phyloP scores from a whole-genome alignment of 2,113 vertebrate species.

The Ammodytes dubius region DNA sequence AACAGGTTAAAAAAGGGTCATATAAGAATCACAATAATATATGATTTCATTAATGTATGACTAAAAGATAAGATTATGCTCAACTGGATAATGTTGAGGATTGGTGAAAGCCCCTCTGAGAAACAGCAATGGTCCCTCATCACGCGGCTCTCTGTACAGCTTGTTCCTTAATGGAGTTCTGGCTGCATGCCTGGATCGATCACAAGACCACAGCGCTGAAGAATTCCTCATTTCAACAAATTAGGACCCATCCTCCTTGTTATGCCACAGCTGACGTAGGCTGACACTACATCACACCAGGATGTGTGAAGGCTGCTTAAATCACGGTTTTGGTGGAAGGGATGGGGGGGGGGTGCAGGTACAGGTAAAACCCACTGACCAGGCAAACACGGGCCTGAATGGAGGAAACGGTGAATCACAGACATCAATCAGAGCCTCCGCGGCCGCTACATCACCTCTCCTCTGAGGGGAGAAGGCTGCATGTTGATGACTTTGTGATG shows the following conservation, averaged over 20 bases:
- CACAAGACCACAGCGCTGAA: conserved; percentile 35
- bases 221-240: conserved; percentile 63
- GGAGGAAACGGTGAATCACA: conserved; percentile 44
- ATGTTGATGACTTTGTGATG: conserved; percentile 76
- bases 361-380: conserved; percentile 13
- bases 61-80: neutral
- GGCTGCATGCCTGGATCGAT: conserved; percentile 68
- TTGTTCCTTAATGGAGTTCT: conserved; percentile 71
- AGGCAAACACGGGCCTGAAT: neutral
- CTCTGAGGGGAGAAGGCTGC: conserved; percentile 58
- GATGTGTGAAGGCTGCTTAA: conserved; percentile 21
- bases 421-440: conserved; percentile 63
- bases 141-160: conserved; percentile 31
- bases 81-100: conserved; percentile 19
- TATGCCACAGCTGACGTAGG: neutral
- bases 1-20: neutral
- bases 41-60: conserved; percentile 4
- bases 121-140: conserved; percentile 21
- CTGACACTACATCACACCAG: conserved; percentile 45
- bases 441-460: conserved; percentile 40
- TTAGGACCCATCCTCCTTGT: conserved; percentile 30
- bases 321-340: neutral
- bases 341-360: neutral
- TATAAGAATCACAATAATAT: neutral
- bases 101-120: conserved; percentile 37